Base-by-base conservation (phyloP, 2,113 vertebrate genomes). In the Isichthys henryi region DNA sequence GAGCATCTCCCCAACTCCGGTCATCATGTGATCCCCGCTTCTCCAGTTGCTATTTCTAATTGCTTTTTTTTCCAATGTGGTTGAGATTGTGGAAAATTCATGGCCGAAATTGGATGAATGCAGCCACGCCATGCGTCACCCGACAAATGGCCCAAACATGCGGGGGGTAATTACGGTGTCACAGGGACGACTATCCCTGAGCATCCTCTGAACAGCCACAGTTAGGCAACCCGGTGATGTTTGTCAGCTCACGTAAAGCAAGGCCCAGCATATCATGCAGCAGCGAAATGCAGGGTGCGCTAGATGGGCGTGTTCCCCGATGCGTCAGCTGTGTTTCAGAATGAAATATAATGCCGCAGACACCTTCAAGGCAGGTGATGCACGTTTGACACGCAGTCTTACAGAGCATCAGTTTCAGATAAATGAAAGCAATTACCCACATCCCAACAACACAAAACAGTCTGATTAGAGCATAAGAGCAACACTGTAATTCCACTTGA, bases 261-360 rank as follows among this genome's bases (percentile, higher is more conserved):
- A 92, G 92, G 92, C 93, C 94, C 93, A 93, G 93, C 88, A 88
- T 88, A 88, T 91, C 93, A 92, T 90, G 53, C 45, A 93, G 92
- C 6, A 92, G 90, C 86, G 90, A 93, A 95, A 95, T 95, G 35
- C 95, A 95, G 95, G 94, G 52, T 93, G 88, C 92, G 15, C 52
- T 94, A 90, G 94, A 95, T 93, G 92, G 93, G 94, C 92, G 94
- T 92, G 92, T 94, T 94, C 94, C 95, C 95, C 74, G 88, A 91
- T 90, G 88, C 91, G 89, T 84, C 66, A 90, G 91, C 92, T 90
- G 91, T 91, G 90, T 88, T 84, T 84, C 87, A 23, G 91, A 91
- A 93, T 90, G 0, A 91, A 92, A 92, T 90, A 84, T 62, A 88
- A 46, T n/a, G 9, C 0, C 4, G 5, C n/a, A 86, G 45, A 80